Evolutionary conservation across 2,888 invertebrate species (phyloP).

Genomic region (Zelleria hepariella): DNA sequence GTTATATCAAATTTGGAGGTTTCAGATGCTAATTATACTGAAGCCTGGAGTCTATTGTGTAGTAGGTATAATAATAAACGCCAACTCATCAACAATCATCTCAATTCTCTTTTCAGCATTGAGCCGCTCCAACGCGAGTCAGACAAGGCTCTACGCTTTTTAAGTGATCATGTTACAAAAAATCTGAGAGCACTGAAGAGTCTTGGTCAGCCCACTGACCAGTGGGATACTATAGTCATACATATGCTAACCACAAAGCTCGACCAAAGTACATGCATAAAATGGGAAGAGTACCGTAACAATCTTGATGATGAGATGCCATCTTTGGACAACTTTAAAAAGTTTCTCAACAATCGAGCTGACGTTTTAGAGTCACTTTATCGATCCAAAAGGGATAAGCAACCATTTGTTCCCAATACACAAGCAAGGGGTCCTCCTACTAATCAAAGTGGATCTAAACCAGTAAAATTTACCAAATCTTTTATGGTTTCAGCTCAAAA

Average conservation of each 20-base stretch:
- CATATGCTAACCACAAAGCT: background rate
- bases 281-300: background rate
- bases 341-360: background rate
- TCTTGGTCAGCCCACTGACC: background rate
- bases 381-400: background rate
- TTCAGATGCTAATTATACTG: slow-evolving; percentile 4
- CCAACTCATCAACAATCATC: background rate
- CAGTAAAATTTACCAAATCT: background rate
- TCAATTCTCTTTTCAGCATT: background rate
- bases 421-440: background rate
- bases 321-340: background rate
- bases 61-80: background rate
- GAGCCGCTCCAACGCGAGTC: background rate
- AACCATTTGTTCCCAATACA: background rate
- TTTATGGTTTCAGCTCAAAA: no score
- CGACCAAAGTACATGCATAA: background rate
- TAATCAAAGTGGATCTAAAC: background rate
- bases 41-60: background rate
- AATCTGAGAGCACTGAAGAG: background rate
- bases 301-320: background rate
- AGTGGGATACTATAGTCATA: background rate
- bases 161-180: background rate
- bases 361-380: background rate
- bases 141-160: background rate
- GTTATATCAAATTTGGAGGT: slow-evolving; percentile 5